phyloP scores from a whole-genome alignment of 2,888 invertebrate species.

The Leucoptera coffeella region DNA sequence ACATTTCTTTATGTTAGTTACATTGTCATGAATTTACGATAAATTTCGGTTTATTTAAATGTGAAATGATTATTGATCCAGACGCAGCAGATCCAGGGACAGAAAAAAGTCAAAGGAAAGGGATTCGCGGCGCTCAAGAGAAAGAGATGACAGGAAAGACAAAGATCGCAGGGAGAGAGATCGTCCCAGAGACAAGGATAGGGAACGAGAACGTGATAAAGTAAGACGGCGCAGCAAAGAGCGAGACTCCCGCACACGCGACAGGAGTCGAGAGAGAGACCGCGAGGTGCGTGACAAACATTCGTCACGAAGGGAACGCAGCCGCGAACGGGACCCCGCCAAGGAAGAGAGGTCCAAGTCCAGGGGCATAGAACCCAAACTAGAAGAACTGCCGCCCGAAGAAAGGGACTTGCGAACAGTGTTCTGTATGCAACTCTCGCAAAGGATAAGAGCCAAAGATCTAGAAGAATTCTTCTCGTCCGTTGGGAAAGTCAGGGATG shows the following conservation, averaged over 20 bases:
- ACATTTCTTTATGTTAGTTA: no score
- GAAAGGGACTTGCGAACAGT: slow-evolving; percentile 98
- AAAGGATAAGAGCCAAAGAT: slow-evolving; percentile 88
- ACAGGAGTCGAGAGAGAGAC: slow-evolving; percentile 25
- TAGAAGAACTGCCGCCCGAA: slow-evolving; percentile 85
- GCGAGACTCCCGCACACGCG: slow-evolving; percentile 22
- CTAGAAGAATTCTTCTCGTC: slow-evolving; percentile 98
- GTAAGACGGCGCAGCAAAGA: slow-evolving; percentile 14
- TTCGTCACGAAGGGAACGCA: slow-evolving; percentile 24
- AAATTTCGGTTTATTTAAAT: no score
- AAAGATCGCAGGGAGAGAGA: slow-evolving; percentile 18
- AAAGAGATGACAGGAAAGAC: slow-evolving; percentile 42
- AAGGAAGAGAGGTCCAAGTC: slow-evolving; percentile 35
- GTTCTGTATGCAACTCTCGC: slow-evolving; percentile 97
- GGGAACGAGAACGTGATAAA: slow-evolving; percentile 19
- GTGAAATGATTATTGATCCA: no score
- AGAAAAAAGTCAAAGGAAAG: slow-evolving; percentile 48
- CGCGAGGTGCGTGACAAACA: slow-evolving; percentile 28
- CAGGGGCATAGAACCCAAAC: slow-evolving; percentile 50
- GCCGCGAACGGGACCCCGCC: slow-evolving; percentile 15
- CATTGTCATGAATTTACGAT: no score
- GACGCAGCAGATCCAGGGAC: slow-evolving; percentile 12
- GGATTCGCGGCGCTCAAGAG: slow-evolving; percentile 49
- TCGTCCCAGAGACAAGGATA: slow-evolving; percentile 16
- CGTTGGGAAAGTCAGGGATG: slow-evolving; percentile 97